Base-by-base conservation (phyloP, 2,888 invertebrate genomes). In the Parnassius smintheus region DNA sequence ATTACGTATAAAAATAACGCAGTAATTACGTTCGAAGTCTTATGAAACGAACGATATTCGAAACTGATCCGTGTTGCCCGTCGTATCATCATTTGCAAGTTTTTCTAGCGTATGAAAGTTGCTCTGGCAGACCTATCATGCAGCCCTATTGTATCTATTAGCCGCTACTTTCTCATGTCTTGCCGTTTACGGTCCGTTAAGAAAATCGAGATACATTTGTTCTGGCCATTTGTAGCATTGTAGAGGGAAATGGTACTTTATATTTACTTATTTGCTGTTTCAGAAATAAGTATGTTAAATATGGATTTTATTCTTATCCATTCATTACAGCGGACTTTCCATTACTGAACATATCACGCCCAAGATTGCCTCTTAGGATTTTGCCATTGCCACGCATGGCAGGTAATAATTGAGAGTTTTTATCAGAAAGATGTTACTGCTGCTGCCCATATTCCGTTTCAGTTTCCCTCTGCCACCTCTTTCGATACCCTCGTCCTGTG, bases 111-210 rank as follows among this genome's bases (percentile, higher is more conserved):
- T 75, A 87, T 81, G 90, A 90, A 91, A 91, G 90, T 86, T 83
- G 84, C 79, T 73, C 73, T 71, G 79, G 82, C 72, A 80, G 83
- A 83, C 84, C 82, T 84, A 87, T 69, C 75, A 72, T 72, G 70
- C 80, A 62, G 86, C 88, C 90, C 91, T 90, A 91, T 91, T 91
- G 91, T 91, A 90, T 90, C 89, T 90, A 90, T 90, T 90, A 89
- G 78, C 80, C 69, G 80, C 82, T 83, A 89, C 91, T 91, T 91
- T 91, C 91, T 86, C 85, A 87, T 87, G 89, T 87, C 88, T 80
- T 86, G 77, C 91, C 90, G 81, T 90, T 85, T 88, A 90, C 81
- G 86, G 89, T 77, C 78, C 77, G 84, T 81, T 82, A 85, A 87
- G 88, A 89, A 87, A 89, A 87, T 85, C 83, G 76, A 83, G 85